These are phyloP conservation scores for Cephus runcator DNA, from an alignment of 2,888 invertebrate species.

Conservation along the genomic window DNA sequence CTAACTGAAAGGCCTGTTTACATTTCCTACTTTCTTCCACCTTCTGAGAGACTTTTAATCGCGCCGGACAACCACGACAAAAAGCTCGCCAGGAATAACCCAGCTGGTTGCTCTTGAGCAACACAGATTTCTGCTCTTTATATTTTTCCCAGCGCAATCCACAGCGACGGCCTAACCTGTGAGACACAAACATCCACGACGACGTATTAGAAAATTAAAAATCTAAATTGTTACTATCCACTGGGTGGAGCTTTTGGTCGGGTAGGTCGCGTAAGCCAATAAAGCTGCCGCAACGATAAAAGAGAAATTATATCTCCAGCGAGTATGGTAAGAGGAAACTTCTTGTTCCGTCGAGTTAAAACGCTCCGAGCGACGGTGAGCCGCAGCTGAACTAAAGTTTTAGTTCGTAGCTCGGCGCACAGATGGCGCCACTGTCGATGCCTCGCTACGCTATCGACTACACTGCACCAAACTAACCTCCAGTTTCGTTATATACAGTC, in stretches of 20 bases:
- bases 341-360: neutral
- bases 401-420: neutral
- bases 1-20: no score
- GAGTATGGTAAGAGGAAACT: neutral
- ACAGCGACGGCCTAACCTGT: no score
- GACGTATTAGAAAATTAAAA: no score
- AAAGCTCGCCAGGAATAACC: no score
- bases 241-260: neutral
- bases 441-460: constrained; percentile 48
- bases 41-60: no score
- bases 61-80: no score
- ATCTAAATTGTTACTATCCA: no score
- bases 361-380: neutral
- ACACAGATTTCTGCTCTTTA: no score
- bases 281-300: neutral
- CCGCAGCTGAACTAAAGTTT: neutral
- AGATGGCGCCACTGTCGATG: constrained; percentile 33
- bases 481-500: constrained; percentile 14
- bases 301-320: neutral
- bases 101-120: no score
- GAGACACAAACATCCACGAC: no score
- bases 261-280: neutral
- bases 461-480: constrained; percentile 42
- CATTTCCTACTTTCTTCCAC: no score
- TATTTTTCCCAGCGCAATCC: no score